These are phyloP conservation scores for Pachliopta kotzebuea DNA, from an alignment of 2,888 invertebrate genomes.

Conservation along the genomic window DNA sequence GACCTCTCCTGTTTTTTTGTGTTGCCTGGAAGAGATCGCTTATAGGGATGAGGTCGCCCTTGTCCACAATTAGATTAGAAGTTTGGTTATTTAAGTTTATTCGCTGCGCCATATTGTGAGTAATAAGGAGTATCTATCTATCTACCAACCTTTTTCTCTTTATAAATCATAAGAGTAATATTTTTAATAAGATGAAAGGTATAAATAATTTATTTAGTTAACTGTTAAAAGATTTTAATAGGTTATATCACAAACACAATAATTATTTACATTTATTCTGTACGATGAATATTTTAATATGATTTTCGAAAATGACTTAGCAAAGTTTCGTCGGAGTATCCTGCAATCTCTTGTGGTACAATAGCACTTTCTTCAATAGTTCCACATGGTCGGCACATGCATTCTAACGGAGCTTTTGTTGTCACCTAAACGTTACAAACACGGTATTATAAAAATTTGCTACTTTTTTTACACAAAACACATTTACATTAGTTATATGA, in stretches of 20 bases:
- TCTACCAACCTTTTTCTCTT: too few relatives aligned
- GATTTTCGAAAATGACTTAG: conserved; percentile 90
- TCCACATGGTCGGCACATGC: conserved; percentile 96
- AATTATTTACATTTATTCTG: background rate
- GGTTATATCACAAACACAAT: background rate
- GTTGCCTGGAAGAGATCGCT: too few relatives aligned
- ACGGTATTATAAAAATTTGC: background rate
- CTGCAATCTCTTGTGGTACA: conserved; percentile 94
- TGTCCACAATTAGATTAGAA: too few relatives aligned
- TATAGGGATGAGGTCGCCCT: too few relatives aligned
- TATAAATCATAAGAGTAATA: background rate
- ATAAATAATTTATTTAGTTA: background rate
- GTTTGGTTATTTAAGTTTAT: too few relatives aligned
- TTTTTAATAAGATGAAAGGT: background rate
- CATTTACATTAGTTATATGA: too few relatives aligned
- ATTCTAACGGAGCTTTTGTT: conserved; percentile 95
- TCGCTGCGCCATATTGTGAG: too few relatives aligned
- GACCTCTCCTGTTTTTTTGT: too few relatives aligned
- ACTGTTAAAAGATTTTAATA: background rate
- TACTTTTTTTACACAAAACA: background rate
- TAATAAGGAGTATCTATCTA: too few relatives aligned
- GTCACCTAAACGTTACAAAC: conserved; percentile 82
- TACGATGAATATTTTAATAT: conserved; percentile 58
- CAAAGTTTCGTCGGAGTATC: conserved; percentile 90
- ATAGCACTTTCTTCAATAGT: conserved; percentile 93